phyloP scores from a whole-genome alignment of 2,888 invertebrate species.

The Hetaerina titia region DNA sequence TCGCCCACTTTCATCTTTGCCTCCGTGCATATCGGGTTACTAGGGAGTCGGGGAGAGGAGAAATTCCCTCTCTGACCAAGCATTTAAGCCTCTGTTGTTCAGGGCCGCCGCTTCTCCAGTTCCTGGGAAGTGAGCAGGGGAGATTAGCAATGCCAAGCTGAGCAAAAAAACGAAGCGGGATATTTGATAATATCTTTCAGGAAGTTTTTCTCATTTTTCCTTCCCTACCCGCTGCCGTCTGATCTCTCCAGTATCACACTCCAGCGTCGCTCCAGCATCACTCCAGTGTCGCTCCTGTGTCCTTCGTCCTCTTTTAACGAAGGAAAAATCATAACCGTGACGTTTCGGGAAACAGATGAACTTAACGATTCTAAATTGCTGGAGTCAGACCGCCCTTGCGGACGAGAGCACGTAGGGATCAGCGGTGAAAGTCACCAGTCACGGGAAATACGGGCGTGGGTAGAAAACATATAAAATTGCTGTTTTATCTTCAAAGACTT shows the following conservation, averaged over 20 bases:
- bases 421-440: too few relatives aligned
- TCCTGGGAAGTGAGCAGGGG: not conserved
- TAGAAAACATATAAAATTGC: too few relatives aligned
- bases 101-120: not conserved
- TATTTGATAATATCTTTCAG: not conserved
- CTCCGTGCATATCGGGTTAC: not conserved
- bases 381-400: too few relatives aligned
- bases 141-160: not conserved
- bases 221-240: not conserved
- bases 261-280: too few relatives aligned
- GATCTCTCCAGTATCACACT: too few relatives aligned
- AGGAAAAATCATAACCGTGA: not conserved
- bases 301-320: not conserved
- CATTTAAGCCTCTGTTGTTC: constrained; percentile 3
- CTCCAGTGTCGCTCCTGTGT: not conserved
- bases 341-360: not conserved
- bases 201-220: not conserved
- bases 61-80: not conserved
- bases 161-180: not conserved
- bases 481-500: too few relatives aligned
- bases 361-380: not conserved
- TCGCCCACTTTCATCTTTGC: not conserved
- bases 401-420: too few relatives aligned
- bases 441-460: too few relatives aligned
- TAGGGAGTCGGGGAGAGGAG: not conserved